These are phyloP conservation scores for Miichthys miiuy DNA, from an alignment of 2,797 vertebrate genomes.

Conservation along the genomic window DNA sequence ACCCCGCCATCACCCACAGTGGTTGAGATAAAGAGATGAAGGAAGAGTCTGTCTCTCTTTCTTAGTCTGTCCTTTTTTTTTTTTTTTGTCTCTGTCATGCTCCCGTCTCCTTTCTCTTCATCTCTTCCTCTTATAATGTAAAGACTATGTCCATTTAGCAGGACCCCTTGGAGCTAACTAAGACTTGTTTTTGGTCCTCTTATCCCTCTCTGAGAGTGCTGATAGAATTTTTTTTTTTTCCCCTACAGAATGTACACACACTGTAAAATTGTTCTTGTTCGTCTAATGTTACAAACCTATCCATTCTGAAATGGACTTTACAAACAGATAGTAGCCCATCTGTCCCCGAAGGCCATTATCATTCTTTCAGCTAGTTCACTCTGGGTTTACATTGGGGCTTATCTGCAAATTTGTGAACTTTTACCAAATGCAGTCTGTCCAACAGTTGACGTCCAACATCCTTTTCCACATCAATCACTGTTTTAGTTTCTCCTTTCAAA, in stretches of 20 bases:
- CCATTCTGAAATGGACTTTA: slow-evolving; percentile 59
- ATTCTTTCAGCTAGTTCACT: slow-evolving; percentile 65
- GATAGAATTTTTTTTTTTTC: slow-evolving; percentile 41
- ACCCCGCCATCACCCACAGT: slow-evolving; percentile 54
- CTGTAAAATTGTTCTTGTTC: slow-evolving; percentile 48
- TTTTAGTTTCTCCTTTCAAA: slow-evolving; percentile 82
- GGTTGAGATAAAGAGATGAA: slow-evolving; percentile 72
- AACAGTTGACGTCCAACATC: slow-evolving; percentile 75
- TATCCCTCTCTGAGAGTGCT: slow-evolving; percentile 39
- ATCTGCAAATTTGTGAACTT: slow-evolving; percentile 82
- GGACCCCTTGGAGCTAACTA: slow-evolving; percentile 46
- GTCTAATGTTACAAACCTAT: slow-evolving; percentile 66
- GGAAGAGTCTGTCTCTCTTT: slow-evolving; percentile 47
- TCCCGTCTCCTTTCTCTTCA: slow-evolving; percentile 21
- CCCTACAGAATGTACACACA: slow-evolving; percentile 40
- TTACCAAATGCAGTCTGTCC: slow-evolving; percentile 79
- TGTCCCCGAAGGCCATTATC: slow-evolving; percentile 67
- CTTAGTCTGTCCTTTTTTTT: slow-evolving; percentile 19
- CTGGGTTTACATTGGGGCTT: slow-evolving; percentile 75
- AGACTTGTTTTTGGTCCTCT: slow-evolving; percentile 41
- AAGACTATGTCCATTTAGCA: slow-evolving; percentile 63
- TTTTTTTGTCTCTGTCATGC: slow-evolving; percentile 20
- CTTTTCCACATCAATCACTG: slow-evolving; percentile 80
- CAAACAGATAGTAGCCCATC: slow-evolving; percentile 60
- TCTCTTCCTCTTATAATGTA: slow-evolving; percentile 37